These are phyloP conservation scores for Brachionus sp. DNA, from an alignment of 1,140 invertebrate genomes.

Conservation along the genomic window DNA sequence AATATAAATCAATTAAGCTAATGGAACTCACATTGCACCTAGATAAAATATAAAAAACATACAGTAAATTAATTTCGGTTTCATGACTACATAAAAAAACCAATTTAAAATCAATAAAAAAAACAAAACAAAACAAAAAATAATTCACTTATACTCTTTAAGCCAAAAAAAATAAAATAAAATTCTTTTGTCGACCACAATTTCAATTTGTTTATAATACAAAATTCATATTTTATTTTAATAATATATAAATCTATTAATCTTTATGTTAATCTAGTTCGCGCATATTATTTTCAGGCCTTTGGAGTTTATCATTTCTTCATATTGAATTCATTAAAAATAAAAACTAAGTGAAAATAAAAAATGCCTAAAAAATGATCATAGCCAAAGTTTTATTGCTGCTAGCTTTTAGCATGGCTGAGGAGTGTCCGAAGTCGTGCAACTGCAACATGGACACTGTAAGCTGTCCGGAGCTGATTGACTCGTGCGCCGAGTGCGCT, in stretches of 20 bases:
- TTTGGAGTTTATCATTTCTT: not conserved
- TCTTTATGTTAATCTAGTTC: not conserved
- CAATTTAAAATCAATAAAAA: not conserved
- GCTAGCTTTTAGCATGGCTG: not conserved
- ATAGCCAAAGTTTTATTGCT: not conserved
- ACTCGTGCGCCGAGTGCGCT: not conserved
- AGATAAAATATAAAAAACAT: not conserved
- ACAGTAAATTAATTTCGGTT: not conserved
- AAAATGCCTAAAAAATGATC: not conserved
- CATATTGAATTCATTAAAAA: not conserved
- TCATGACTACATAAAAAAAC: not conserved
- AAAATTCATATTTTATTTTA: not conserved
- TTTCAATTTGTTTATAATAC: not conserved
- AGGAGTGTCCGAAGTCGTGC: not conserved
- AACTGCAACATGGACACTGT: not conserved
- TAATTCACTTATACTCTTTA: not conserved
- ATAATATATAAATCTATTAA: not conserved
- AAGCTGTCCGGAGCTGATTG: not conserved
- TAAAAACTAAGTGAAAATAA: not conserved
- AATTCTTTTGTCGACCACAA: not conserved
- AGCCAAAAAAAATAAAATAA: no score
- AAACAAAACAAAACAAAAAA: not conserved
- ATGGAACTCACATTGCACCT: not conserved
- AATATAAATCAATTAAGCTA: not conserved
- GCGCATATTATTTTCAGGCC: not conserved